These are phyloP conservation scores for Pipa parva DNA, from an alignment of 2,113 vertebrate species.

Conservation along the genomic window DNA sequence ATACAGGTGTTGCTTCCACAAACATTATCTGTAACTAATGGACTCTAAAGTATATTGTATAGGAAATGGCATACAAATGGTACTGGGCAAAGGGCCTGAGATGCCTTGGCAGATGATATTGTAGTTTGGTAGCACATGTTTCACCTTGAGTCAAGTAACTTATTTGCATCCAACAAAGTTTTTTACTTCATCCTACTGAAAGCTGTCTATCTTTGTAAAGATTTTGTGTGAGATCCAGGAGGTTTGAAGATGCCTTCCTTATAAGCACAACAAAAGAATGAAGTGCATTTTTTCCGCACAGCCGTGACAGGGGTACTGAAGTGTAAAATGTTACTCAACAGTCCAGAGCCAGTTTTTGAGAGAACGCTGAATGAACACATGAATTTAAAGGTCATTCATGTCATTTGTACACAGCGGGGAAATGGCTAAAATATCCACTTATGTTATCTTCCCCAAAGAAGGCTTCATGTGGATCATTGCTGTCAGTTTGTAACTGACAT, in stretches of 20 bases:
- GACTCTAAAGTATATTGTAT: too few species aligned
- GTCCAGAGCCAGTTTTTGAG: constrained; percentile 18
- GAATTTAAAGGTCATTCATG: constrained; percentile 40
- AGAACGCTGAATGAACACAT: constrained; percentile 34
- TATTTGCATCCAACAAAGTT: neutral
- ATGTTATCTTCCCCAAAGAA: constrained; percentile 24
- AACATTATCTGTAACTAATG: too few species aligned
- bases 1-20: too few species aligned
- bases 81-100: too few species aligned
- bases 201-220: neutral
- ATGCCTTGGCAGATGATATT: too few species aligned
- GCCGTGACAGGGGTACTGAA: constrained; percentile 22
- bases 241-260: constrained; percentile 9
- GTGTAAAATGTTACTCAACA: constrained; percentile 40
- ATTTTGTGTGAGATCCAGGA: neutral
- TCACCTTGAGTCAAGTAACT: neutral
- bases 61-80: too few species aligned
- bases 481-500: constrained; percentile 4
- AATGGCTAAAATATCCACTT: constrained; percentile 28
- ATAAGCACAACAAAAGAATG: constrained; percentile 16
- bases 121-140: neutral
- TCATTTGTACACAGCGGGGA: constrained; percentile 29
- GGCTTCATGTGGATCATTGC: constrained; percentile 13
- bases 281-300: neutral
- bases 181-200: neutral